These are phyloP conservation scores for Pollenia griseotomentosa DNA, from an alignment of 2,888 invertebrate genomes.

Conservation along the genomic window DNA sequence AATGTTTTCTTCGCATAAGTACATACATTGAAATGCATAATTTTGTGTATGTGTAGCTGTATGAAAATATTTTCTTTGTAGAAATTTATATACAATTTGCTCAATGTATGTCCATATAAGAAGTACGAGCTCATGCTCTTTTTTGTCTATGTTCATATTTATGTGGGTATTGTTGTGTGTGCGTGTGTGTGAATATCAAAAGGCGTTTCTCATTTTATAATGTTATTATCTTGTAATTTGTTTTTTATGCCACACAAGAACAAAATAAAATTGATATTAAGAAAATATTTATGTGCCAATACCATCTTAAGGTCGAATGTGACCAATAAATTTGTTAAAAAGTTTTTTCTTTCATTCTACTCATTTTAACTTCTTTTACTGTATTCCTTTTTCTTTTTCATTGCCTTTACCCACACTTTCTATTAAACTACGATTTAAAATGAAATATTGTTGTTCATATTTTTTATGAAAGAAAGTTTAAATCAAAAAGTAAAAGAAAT, in stretches of 20 bases:
- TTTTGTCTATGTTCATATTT: background rate
- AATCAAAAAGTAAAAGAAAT: background rate
- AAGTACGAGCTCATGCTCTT: conserved; percentile 1
- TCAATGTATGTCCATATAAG: background rate
- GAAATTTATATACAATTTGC: background rate
- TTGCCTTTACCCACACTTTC: background rate
- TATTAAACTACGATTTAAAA: background rate
- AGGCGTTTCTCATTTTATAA: conserved; percentile 67
- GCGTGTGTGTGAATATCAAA: conserved; percentile 18
- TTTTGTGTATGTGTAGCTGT: background rate
- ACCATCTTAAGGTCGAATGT: conserved; percentile 49
- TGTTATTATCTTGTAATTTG: conserved; percentile 72
- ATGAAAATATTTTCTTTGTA: background rate
- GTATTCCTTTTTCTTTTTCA: background rate
- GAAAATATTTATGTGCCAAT: conserved; percentile 64
- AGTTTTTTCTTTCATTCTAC: conserved; percentile 10
- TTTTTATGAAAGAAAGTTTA: background rate
- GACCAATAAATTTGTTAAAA: conserved; percentile 54
- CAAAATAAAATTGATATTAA: conserved; percentile 52
- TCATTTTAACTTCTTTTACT: background rate
- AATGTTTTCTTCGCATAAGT: background rate
- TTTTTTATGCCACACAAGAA: conserved; percentile 58
- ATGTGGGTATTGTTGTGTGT: conserved; percentile 1
- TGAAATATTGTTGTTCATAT: background rate
- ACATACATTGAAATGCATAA: too few species aligned